phyloP scores from a whole-genome alignment of 2,113 vertebrate genomes.

The Dromaius novaehollandiae region DNA sequence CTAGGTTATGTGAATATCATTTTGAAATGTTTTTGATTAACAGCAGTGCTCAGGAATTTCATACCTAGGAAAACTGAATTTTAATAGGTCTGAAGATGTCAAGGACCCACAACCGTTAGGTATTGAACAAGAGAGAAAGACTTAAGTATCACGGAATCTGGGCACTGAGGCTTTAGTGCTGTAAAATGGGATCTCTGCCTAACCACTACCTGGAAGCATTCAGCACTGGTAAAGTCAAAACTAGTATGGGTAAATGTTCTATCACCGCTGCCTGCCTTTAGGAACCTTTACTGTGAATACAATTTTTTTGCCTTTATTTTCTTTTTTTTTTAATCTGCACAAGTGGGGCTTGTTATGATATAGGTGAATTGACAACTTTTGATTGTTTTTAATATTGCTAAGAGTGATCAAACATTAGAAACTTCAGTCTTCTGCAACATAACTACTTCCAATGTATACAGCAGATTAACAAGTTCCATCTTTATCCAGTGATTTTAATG shows the following conservation, averaged over 20 bases:
- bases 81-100: neutral
- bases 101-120: neutral
- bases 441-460: neutral
- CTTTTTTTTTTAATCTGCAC: neutral
- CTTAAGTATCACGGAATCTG: neutral
- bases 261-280: accelerated
- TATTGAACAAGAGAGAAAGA: neutral
- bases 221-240: neutral
- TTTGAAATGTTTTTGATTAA: constrained; percentile 31
- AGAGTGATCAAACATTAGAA: neutral
- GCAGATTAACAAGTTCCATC: neutral
- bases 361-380: neutral
- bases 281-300: neutral
- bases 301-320: neutral
- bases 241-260: neutral
- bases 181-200: neutral
- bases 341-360: neutral
- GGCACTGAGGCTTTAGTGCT: neutral
- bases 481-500: constrained; percentile 25
- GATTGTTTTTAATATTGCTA: neutral
- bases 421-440: neutral
- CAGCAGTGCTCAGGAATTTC: neutral
- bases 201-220: neutral
- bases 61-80: neutral
- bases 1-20: neutral